These are phyloP conservation scores for Hippotragus niger DNA, from an alignment of 2,113 vertebrate genomes.

Conservation along the genomic window DNA sequence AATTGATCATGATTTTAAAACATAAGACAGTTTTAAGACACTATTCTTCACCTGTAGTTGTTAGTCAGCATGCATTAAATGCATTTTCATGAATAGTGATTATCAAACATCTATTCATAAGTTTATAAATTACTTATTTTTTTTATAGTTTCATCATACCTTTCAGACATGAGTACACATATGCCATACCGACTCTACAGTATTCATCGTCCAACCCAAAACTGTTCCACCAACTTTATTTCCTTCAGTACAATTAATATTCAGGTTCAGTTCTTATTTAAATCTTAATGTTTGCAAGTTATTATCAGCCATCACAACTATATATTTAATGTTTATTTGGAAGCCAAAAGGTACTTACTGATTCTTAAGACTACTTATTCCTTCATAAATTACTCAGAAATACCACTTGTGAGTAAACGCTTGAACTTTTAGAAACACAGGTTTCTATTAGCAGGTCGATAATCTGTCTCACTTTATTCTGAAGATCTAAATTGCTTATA, in stretches of 20 bases:
- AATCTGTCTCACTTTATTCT: slow-evolving; percentile 12
- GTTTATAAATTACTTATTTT: neutral
- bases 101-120: neutral
- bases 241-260: neutral
- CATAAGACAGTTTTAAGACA: neutral
- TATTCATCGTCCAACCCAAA: neutral
- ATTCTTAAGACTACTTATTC: neutral
- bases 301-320: neutral
- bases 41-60: neutral
- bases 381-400: neutral
- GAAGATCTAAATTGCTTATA: slow-evolving; percentile 59
- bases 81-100: neutral
- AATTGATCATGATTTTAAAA: neutral
- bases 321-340: neutral
- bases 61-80: neutral
- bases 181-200: neutral
- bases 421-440: neutral
- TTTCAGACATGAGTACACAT: neutral
- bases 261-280: neutral
- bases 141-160: neutral
- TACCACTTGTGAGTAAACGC: neutral
- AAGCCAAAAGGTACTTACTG: neutral
- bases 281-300: neutral
- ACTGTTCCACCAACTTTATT: neutral
- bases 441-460: neutral